phyloP scores from a whole-genome alignment of 2,888 invertebrate genomes.

The Cancer borealis region DNA sequence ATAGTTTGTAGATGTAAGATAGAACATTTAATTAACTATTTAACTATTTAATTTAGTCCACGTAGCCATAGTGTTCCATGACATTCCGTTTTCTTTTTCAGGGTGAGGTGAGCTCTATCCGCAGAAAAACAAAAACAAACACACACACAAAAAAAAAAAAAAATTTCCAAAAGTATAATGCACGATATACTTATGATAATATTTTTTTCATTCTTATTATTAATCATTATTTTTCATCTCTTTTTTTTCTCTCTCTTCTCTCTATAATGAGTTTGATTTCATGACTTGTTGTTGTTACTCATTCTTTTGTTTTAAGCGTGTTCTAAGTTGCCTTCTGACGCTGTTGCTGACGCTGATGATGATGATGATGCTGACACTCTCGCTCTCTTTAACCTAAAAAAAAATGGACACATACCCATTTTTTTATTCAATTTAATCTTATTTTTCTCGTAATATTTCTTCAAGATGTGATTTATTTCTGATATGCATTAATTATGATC shows the following conservation, averaged over 20 bases:
- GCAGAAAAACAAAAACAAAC: neutral
- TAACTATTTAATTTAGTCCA: neutral
- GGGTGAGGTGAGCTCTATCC: conserved; percentile 47
- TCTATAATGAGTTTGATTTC: no score
- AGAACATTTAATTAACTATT: neutral
- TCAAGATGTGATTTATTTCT: no score
- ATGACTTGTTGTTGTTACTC: neutral
- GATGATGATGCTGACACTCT: neutral
- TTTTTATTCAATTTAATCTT: no score
- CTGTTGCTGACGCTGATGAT: neutral
- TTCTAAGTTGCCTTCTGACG: neutral
- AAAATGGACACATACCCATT: no score
- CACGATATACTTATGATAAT: neutral
- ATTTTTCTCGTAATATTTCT: no score
- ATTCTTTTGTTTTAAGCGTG: neutral
- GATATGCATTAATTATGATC: no score
- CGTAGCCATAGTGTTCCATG: neutral
- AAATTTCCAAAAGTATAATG: neutral
- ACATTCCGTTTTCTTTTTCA: conserved; percentile 57
- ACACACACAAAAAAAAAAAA: neutral
- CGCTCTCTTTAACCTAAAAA: neutral
- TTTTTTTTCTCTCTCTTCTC: neutral
- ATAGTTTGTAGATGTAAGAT: neutral
- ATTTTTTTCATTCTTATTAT: neutral
- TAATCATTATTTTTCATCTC: neutral